phyloP scores from a whole-genome alignment of 2,113 vertebrate genomes.

The Oncorhynchus kisutch region DNA sequence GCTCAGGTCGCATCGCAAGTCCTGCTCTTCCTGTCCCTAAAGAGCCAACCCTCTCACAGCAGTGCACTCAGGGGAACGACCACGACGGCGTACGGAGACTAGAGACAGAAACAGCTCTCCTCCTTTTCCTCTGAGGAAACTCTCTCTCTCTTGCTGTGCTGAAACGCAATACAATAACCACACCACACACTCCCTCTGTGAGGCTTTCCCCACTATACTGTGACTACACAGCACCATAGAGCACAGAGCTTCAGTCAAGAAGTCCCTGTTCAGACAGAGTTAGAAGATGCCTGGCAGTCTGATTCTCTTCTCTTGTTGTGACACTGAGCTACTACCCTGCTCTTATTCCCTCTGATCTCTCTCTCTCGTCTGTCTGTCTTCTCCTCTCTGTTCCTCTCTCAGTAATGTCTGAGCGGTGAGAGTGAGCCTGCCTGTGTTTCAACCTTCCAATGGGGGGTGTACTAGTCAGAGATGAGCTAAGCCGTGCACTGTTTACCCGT shows the following conservation, averaged over 20 bases:
- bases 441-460: conserved; percentile 19
- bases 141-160: conserved; percentile 70
- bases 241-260: conserved; percentile 34
- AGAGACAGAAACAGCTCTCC: conserved; percentile 37
- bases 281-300: conserved; percentile 29
- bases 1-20: conserved; percentile 85
- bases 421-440: not conserved
- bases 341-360: conserved; percentile 37
- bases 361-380: conserved; percentile 8
- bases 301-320: not conserved
- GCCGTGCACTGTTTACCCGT: conserved; percentile 56
- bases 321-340: conserved; percentile 19
- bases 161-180: conserved; percentile 42
- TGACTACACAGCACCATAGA: not conserved
- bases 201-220: conserved; percentile 28
- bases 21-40: conserved; percentile 75
- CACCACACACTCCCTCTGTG: conserved; percentile 39
- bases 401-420: conserved; percentile 36
- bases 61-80: conserved; percentile 46
- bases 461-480: conserved; percentile 76
- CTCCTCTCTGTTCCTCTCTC: conserved; percentile 34
- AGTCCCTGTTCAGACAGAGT: conserved; percentile 42
- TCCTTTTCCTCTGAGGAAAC: conserved; percentile 53
- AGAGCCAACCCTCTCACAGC: conserved; percentile 74
- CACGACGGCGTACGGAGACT: not conserved